phyloP scores from a whole-genome alignment of 2,888 invertebrate genomes.

The Selenia dentaria region DNA sequence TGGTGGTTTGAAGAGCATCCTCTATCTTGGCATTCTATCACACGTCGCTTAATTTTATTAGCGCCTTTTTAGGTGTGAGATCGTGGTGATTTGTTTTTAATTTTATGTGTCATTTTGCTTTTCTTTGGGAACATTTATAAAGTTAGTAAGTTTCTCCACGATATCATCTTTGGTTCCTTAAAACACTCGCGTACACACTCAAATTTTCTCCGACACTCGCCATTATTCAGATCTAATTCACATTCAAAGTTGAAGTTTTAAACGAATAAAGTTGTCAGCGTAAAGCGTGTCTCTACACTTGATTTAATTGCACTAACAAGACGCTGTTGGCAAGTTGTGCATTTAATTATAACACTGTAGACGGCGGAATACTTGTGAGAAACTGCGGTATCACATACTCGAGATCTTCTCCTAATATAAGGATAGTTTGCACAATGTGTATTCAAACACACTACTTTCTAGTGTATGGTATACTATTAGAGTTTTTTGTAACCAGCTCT shows the following conservation, averaged over 20 bases:
- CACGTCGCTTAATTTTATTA: slow-evolving; percentile 37
- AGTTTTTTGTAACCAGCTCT: no score
- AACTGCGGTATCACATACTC: slow-evolving; percentile 31
- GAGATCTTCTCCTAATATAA: background rate
- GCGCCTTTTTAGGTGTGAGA: slow-evolving; percentile 19
- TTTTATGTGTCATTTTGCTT: no score
- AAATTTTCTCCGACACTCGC: background rate
- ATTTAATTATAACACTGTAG: slow-evolving; percentile 55
- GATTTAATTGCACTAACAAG: slow-evolving; percentile 66
- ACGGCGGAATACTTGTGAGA: slow-evolving; percentile 37
- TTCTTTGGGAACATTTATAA: no score
- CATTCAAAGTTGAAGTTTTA: slow-evolving; percentile 38
- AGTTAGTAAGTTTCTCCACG: no score
- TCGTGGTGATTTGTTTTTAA: background rate
- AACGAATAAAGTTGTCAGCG: slow-evolving; percentile 44
- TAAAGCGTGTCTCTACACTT: slow-evolving; percentile 41
- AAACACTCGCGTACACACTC: no score
- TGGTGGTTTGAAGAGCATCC: slow-evolving; percentile 44
- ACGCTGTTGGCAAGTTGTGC: slow-evolving; percentile 49
- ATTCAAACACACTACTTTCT: no score
- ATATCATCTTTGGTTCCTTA: no score
- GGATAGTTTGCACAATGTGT: no score
- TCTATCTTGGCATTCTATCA: slow-evolving; percentile 47
- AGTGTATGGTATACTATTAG: no score
- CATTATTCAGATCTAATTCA: slow-evolving; percentile 34